These are phyloP conservation scores for Daubentonia madagascariensis DNA, from an alignment of 2,113 vertebrate species.

Conservation along the genomic window DNA sequence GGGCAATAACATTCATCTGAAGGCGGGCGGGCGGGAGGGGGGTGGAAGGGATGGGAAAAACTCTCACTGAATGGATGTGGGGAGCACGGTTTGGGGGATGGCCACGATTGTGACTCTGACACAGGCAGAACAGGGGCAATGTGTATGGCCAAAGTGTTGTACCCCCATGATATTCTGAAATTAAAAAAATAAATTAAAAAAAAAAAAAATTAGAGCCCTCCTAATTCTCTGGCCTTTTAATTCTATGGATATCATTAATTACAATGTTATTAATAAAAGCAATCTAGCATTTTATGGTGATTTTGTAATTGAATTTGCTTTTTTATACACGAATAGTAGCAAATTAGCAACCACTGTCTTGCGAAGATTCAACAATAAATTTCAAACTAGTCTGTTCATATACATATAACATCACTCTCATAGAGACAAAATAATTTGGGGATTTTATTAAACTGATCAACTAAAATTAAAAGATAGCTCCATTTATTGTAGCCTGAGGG, in stretches of 20 bases:
- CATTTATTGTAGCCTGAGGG: neutral
- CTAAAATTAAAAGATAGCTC: slow-evolving; percentile 7
- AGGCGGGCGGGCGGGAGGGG: too few species aligned
- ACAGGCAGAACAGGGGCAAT: too few species aligned
- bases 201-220: neutral
- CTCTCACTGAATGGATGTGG: too few species aligned
- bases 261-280: neutral
- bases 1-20: too few species aligned
- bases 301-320: neutral
- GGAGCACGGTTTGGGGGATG: too few species aligned
- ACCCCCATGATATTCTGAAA: too few species aligned
- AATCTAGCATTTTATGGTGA: neutral
- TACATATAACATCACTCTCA: neutral
- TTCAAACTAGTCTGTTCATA: neutral
- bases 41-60: too few species aligned
- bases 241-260: slow-evolving; percentile 31
- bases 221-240: neutral
- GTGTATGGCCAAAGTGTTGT: too few species aligned
- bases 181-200: too few species aligned
- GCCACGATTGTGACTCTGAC: too few species aligned
- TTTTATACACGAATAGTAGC: neutral
- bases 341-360: neutral
- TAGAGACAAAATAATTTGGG: neutral
- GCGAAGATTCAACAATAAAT: neutral
- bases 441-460: slow-evolving; percentile 21